phyloP scores from a whole-genome alignment of 2,888 invertebrate genomes.

The Sarcophaga variegata region DNA sequence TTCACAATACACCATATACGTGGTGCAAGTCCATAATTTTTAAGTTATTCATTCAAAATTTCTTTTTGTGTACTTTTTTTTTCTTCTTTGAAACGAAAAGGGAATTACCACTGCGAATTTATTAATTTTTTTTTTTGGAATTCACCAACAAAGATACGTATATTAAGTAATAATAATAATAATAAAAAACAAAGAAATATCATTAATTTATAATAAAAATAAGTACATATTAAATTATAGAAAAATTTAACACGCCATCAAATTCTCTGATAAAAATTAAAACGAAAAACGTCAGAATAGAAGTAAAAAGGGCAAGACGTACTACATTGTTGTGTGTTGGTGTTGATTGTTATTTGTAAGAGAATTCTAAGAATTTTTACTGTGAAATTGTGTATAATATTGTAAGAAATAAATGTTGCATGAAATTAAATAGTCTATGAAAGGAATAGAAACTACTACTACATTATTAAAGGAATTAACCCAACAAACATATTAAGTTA shows the following conservation, averaged over 20 bases:
- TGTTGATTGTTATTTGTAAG: background rate
- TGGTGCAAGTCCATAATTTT: too few relatives aligned
- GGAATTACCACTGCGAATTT: slow-evolving; percentile 27
- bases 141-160: background rate
- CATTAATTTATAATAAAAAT: too few relatives aligned
- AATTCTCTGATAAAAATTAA: slow-evolving; percentile 43
- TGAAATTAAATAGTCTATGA: slow-evolving; percentile 73
- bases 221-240: slow-evolving; percentile 31
- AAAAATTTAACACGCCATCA: slow-evolving; percentile 64
- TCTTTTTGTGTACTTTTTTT: background rate
- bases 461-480: background rate
- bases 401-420: slow-evolving; percentile 74
- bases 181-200: slow-evolving; percentile 47
- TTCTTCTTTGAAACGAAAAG: background rate
- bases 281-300: background rate
- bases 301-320: background rate
- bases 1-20: too few relatives aligned
- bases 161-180: slow-evolving; percentile 38
- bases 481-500: background rate
- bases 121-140: background rate
- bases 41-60: background rate
- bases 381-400: slow-evolving; percentile 48
- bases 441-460: background rate
- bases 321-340: too few relatives aligned
- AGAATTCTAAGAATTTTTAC: slow-evolving; percentile 59